phyloP scores from a whole-genome alignment of 2,113 vertebrate genomes.

The Odontesthes bonariensis region DNA sequence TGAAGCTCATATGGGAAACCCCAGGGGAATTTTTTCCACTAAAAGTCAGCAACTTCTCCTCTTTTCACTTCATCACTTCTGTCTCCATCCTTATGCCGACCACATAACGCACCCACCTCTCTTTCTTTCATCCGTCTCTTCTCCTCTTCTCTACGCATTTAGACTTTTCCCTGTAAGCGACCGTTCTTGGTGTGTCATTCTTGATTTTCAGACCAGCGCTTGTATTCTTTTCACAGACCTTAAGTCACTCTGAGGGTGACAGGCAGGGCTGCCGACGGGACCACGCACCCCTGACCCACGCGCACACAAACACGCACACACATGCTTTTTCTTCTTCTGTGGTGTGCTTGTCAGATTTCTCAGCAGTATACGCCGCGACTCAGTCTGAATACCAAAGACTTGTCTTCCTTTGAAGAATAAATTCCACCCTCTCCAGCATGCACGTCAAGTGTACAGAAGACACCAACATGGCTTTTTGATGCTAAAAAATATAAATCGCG shows the following conservation, averaged over 20 bases:
- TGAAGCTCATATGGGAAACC: constrained; percentile 53
- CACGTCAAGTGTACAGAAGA: constrained; percentile 13
- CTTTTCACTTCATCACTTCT: constrained; percentile 53
- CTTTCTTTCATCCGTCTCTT: background rate
- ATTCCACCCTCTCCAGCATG: background rate
- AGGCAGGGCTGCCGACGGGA: constrained; percentile 41
- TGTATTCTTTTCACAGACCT: background rate
- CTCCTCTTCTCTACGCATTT: background rate
- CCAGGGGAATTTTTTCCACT: constrained; percentile 42
- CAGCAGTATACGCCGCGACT: constrained; percentile 25
- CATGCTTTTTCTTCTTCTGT: constrained; percentile 6
- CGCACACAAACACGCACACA: constrained; percentile 35
- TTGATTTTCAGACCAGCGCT: background rate
- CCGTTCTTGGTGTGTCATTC: background rate
- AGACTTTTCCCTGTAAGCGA: background rate
- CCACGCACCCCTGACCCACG: constrained; percentile 51
- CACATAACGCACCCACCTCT: constrained; percentile 25
- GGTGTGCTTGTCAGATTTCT: constrained; percentile 58
- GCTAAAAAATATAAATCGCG: background rate
- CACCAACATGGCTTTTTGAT: background rate
- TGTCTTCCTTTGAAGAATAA: constrained; percentile 36
- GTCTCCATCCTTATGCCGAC: constrained; percentile 54
- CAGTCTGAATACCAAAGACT: constrained; percentile 54
- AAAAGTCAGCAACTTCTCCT: constrained; percentile 58
- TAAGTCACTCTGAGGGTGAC: constrained; percentile 41